A percentile compares a stretch with the other conserved stretches of the same genome.
Evolutionary conservation across 2,797 vertebrate genomes (phyloP).

Genomic region (Xenentodon cancila): DNA sequence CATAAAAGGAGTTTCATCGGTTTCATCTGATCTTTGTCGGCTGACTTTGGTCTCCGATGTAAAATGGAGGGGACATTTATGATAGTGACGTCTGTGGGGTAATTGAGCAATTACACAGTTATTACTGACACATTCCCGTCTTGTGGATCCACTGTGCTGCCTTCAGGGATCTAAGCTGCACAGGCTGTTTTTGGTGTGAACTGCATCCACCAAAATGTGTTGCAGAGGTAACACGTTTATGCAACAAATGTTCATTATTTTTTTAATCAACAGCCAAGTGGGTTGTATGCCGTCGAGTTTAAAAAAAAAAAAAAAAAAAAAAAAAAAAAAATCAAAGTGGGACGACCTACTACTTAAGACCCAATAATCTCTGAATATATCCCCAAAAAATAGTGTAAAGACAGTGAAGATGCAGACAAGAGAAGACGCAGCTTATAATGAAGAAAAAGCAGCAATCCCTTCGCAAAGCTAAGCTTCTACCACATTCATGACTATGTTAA

Average conservation of each 20-base stretch:
- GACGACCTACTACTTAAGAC: conserved; percentile 19
- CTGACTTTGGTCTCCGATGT: conserved; percentile 12
- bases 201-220: conserved; percentile 5
- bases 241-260: conserved; percentile 45
- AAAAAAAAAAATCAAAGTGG: conserved; percentile 20
- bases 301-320: conserved; percentile 1
- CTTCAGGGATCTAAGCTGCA: conserved; percentile 34
- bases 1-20: background rate
- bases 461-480: conserved; percentile 46
- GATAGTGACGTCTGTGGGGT: conserved; percentile 28
- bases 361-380: conserved; percentile 39
- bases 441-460: conserved; percentile 36
- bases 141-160: conserved; percentile 35
- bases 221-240: conserved; percentile 5
- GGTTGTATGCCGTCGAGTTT: conserved; percentile 24
- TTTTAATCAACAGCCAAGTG: conserved; percentile 33
- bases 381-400: conserved; percentile 16
- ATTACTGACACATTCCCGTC: conserved; percentile 32
- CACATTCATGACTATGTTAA: conserved; percentile 51
- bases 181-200: conserved; percentile 27
- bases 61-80: conserved; percentile 3
- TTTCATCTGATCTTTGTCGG: background rate
- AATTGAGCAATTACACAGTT: conserved; percentile 47
- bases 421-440: conserved; percentile 38
- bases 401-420: conserved; percentile 6